Conservation (phyloP, 1,140 invertebrate genomes). For the Conus betulinus region DNA sequence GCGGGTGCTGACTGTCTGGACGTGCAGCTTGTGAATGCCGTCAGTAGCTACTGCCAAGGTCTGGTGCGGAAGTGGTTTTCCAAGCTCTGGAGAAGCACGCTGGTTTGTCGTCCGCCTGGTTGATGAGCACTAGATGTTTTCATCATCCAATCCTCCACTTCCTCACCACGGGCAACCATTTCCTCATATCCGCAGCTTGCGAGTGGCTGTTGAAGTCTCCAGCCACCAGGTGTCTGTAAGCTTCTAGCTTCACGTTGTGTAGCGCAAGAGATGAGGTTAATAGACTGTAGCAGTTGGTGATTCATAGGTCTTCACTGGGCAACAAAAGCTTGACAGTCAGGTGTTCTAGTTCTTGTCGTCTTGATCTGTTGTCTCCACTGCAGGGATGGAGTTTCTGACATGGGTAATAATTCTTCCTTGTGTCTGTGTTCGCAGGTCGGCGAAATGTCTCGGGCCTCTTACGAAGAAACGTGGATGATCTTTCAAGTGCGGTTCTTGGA, state of each 20-base stretch:
- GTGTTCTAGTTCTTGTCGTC: constrained; percentile 35
- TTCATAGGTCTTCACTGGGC: neutral
- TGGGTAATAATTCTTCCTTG: constrained; percentile 43
- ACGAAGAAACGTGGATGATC: constrained; percentile 22
- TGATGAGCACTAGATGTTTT: constrained; percentile 20
- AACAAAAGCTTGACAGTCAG: neutral
- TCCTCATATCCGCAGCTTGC: constrained; percentile 45
- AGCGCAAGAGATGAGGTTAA: constrained; percentile 8
- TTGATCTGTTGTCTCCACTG: constrained; percentile 12
- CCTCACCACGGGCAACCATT: constrained; percentile 40
- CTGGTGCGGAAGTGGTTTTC: constrained; percentile 28
- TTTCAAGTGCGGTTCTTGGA: constrained; percentile 44
- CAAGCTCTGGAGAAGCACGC: constrained; percentile 25
- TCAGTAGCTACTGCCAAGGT: constrained; percentile 23
- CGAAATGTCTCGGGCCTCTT: constrained; percentile 9
- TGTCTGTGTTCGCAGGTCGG: constrained; percentile 24
- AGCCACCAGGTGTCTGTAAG: constrained; percentile 24
- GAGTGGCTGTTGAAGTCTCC: constrained; percentile 55
- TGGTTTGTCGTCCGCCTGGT: neutral
- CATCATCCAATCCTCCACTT: constrained; percentile 37
- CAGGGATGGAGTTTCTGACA: constrained; percentile 20
- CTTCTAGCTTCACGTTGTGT: constrained; percentile 18
- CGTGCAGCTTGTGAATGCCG: neutral
- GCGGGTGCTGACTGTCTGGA: constrained; percentile 6
- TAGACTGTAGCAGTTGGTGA: constrained; percentile 41